Evolutionary conservation across 2,113 vertebrate species (phyloP).

Genomic region (Elgaria multicarinata): DNA sequence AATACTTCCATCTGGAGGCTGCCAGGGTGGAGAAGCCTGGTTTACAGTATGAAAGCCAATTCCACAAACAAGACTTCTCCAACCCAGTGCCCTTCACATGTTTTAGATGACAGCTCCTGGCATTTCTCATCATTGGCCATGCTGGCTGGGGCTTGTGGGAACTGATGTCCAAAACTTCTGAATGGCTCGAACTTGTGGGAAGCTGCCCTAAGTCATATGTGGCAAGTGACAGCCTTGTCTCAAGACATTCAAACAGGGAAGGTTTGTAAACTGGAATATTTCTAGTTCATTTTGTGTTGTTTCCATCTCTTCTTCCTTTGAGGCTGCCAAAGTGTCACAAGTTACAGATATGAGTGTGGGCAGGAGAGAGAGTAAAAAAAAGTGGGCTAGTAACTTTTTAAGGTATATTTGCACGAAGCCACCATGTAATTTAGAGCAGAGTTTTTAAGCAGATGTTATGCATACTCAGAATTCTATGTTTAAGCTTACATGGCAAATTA

Average conservation of each 20-base stretch:
- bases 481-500: neutral
- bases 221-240: too few relatives aligned
- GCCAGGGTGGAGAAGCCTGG: too few relatives aligned
- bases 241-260: neutral
- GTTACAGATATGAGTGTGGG: neutral
- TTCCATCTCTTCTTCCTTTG: neutral
- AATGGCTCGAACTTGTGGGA: too few relatives aligned
- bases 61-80: too few relatives aligned
- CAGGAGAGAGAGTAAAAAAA: neutral
- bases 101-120: too few relatives aligned
- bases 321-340: neutral
- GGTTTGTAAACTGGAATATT: neutral
- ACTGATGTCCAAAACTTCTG: too few relatives aligned
- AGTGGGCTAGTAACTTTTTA: neutral
- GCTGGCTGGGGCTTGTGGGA: too few relatives aligned
- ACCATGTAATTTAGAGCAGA: neutral
- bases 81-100: too few relatives aligned
- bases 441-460: neutral
- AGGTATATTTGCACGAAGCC: neutral
- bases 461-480: neutral
- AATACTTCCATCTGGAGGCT: too few relatives aligned
- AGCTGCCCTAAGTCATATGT: too few relatives aligned
- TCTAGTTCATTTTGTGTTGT: neutral
- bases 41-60: too few relatives aligned
- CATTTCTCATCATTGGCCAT: too few relatives aligned